These are phyloP conservation scores for Xerus inauris DNA, from an alignment of 2,113 vertebrate genomes.

Conservation along the genomic window DNA sequence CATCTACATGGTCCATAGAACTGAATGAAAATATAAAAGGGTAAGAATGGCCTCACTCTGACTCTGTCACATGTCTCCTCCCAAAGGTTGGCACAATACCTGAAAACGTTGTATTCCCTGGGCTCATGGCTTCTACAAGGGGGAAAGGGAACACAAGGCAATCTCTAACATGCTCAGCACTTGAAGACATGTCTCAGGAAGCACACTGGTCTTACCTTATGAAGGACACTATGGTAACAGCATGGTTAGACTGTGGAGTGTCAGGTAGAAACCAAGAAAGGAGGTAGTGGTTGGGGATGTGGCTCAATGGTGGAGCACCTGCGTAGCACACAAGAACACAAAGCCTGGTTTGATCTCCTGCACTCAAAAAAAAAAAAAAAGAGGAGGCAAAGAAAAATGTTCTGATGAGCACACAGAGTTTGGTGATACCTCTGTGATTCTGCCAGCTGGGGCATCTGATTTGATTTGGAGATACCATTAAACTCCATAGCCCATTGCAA, in stretches of 20 bases:
- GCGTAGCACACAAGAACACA: not conserved
- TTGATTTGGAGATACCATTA: not conserved
- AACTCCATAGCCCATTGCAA: not conserved
- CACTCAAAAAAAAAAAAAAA: not conserved
- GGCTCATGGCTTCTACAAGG: not conserved
- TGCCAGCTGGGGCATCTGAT: not conserved
- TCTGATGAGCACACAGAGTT: not conserved
- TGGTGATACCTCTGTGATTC: not conserved
- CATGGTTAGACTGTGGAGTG: not conserved
- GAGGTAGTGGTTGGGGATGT: not conserved
- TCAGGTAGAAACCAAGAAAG: not conserved
- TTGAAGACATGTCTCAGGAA: not conserved
- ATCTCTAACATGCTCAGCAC: no score
- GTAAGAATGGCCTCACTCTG: not conserved
- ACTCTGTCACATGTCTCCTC: rapidly evolving
- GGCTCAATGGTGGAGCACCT: not conserved
- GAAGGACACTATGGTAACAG: not conserved
- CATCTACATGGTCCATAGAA: not conserved
- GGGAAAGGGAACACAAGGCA: not conserved
- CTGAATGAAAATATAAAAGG: not conserved
- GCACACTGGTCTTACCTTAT: not conserved
- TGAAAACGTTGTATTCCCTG: not conserved
- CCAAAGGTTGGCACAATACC: not conserved
- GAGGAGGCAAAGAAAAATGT: no score
- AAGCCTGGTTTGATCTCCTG: not conserved